Evolutionary conservation across 2,113 vertebrate genomes (phyloP).

Genomic region (Dicerorhinus sumatrensis): DNA sequence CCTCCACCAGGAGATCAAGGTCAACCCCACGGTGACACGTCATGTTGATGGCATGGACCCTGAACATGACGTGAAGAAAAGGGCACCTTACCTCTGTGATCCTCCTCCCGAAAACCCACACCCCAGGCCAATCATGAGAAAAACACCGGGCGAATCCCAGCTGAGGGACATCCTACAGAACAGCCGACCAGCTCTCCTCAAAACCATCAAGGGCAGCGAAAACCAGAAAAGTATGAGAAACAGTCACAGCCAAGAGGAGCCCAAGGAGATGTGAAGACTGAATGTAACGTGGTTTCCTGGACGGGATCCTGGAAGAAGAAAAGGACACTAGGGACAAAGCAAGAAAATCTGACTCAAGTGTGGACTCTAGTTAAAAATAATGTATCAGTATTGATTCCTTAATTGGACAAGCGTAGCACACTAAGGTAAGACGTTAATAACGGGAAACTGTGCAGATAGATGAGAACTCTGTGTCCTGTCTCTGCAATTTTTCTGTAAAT

Average conservation of each 20-base stretch:
- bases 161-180: neutral
- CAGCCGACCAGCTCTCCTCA: rapidly evolving
- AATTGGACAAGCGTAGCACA: rapidly evolving
- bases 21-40: rapidly evolving
- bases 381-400: rapidly evolving
- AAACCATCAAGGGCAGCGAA: neutral
- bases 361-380: neutral
- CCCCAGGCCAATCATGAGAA: neutral
- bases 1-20: neutral
- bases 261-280: neutral
- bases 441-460: rapidly evolving
- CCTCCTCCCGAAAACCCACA: neutral
- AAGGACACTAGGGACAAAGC: neutral
- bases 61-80: rapidly evolving
- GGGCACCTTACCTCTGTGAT: rapidly evolving
- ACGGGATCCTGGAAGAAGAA: neutral
- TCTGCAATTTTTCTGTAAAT: neutral
- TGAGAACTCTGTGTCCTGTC: neutral
- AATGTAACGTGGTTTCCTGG: neutral
- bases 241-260: neutral
- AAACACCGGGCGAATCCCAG: neutral
- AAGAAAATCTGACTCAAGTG: neutral
- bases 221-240: neutral
- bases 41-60: rapidly evolving
- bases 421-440: rapidly evolving